These are phyloP conservation scores for Rallus limicola DNA, from an alignment of 2,113 vertebrate genomes.

Conservation along the genomic window DNA sequence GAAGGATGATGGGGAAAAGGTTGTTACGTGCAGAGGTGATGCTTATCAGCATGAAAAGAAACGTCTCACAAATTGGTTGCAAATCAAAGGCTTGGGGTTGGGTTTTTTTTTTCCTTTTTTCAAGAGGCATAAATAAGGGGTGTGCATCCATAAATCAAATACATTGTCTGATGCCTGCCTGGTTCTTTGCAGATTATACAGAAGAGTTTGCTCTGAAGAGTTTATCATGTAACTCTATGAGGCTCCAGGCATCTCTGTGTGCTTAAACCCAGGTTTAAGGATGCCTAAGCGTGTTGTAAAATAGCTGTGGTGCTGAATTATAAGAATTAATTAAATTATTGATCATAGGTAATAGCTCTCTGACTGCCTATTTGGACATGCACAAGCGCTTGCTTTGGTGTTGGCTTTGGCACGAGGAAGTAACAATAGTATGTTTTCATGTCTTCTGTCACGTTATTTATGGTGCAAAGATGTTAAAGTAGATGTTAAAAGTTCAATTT, in stretches of 20 bases:
- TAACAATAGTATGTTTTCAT: neutral
- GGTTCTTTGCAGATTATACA: neutral
- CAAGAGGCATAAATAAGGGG: neutral
- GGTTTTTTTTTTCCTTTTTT: neutral
- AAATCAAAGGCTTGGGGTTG: neutral
- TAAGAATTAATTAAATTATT: neutral
- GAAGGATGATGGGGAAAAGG: neutral
- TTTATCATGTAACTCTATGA: neutral
- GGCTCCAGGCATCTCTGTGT: neutral
- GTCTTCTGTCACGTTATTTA: neutral
- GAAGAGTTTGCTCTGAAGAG: neutral
- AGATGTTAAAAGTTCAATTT: neutral
- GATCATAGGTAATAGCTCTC: neutral
- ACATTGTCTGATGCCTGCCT: neutral
- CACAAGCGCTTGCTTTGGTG: neutral
- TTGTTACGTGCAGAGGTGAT: neutral
- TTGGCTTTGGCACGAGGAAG: neutral
- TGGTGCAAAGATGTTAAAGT: neutral
- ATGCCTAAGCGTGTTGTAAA: neutral
- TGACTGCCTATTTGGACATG: fast-evolving
- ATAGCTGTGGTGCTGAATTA: neutral
- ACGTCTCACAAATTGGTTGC: neutral
- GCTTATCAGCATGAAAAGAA: conserved; percentile 4
- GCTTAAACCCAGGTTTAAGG: neutral
- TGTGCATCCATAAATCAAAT: neutral